Evolutionary conservation across 2,113 vertebrate genomes (phyloP), one percentile per base, ranked within the genome.

Genomic region (Archilochus colubris): DNA sequence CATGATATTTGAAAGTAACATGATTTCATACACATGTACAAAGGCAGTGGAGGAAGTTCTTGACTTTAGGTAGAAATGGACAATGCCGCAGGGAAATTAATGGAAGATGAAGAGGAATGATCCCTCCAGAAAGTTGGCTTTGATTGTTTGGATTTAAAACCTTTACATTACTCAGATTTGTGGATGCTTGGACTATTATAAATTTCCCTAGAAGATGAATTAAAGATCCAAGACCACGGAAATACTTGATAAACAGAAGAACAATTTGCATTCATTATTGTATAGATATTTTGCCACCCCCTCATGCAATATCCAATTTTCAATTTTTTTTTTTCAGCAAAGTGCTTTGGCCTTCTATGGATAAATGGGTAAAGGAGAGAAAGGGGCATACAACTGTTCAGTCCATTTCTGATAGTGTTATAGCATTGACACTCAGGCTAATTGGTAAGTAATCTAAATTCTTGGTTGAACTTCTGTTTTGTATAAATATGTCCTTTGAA

Each of bases 271-370:
- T 85, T 79, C 6, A 7, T 48, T 86, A 16, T n/a, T 21, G 14
- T 62, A 21, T 59, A 24, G 75, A 40, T 86, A 50, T 8, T 69
- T 10, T 84, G 57, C 19, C 3, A 10, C 22, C 16, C 12, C 24
- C 73, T 88, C 43, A 14, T 30, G 36, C 51, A 73, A 7, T 40
- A 27, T 62, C 18, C 58, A 22, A 33, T 53, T 91, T 66, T 84
- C 30, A 0, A 31, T 25, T 70, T 91, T 74, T 76, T 43, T 86
- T 93, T 75, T 43, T 67, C 89, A 99, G 99, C 53, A 99, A 98
- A 93, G 98, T 99, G 73, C 97, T 99, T 82, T 99, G 99, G 99
- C 99, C 99, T 36, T 92, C 98, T 9, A 98, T 99, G 99, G 99
- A 99, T 94, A 97, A 97, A 21, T 99, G 99, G 99, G 96, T 99